A percentile compares a stretch with the other conserved stretches of the same genome.
Evolutionary conservation across 1,140 invertebrate species (phyloP).

Genomic region (Vollenhovia emeryi): DNA sequence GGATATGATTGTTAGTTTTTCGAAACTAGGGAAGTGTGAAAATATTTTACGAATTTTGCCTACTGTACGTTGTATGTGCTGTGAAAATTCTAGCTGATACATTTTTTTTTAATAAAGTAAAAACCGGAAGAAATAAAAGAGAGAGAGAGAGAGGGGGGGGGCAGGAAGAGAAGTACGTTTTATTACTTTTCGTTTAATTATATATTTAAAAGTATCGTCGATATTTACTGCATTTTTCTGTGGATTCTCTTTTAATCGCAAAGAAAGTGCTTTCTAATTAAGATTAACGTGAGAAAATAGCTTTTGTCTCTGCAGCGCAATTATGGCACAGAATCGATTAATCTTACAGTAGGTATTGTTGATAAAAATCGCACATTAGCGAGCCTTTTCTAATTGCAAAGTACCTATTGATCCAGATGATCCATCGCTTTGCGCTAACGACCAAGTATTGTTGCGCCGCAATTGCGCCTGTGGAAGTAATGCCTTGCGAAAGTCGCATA

Average conservation of each 20-base stretch:
- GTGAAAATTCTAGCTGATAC: background rate
- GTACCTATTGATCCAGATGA: background rate
- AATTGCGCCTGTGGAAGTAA: background rate
- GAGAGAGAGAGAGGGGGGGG: background rate
- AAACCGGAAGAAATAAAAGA: background rate
- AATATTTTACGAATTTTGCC: background rate
- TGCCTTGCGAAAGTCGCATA: background rate
- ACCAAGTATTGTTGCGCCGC: background rate
- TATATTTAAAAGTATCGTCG: background rate
- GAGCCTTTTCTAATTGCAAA: background rate
- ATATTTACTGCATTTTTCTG: background rate
- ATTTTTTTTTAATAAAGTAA: background rate
- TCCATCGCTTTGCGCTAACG: background rate
- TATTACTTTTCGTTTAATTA: background rate
- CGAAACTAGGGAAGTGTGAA: background rate
- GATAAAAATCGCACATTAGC: background rate
- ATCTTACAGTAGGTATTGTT: background rate
- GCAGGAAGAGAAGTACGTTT: background rate
- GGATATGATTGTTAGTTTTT: background rate
- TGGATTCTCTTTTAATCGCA: background rate
- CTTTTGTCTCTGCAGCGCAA: background rate
- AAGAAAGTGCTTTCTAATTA: background rate
- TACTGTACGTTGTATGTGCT: background rate
- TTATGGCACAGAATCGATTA: background rate
- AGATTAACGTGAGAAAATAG: background rate